A percentile compares a stretch with the other conserved stretches of the same genome.
phyloP scores from a whole-genome alignment of 2,113 vertebrate species.

The Hyaena hyaena region DNA sequence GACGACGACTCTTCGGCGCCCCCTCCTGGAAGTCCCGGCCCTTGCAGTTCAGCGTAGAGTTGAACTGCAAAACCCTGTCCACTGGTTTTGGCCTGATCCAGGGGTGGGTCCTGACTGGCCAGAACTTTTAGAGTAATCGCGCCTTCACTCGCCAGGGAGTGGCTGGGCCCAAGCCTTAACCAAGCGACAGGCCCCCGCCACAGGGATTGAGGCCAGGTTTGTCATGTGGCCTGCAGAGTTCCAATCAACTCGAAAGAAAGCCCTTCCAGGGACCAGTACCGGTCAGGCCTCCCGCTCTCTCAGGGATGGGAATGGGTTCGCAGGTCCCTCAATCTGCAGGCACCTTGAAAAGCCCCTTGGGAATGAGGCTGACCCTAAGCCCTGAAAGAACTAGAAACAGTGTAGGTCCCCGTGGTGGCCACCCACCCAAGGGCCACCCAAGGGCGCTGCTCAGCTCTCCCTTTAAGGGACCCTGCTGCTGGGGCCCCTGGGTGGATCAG shows the following conservation, averaged over 20 bases:
- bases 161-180: not conserved
- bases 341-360: not conserved
- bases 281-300: rapidly evolving
- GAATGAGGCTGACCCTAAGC: not conserved
- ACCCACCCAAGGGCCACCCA: not conserved
- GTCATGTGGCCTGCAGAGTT: not conserved
- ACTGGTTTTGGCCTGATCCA: not conserved
- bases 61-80: not conserved
- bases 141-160: not conserved
- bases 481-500: too few relatives aligned
- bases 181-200: not conserved
- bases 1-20: not conserved
- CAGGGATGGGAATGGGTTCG: not conserved
- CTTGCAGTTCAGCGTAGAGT: not conserved
- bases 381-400: not conserved
- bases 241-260: not conserved
- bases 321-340: not conserved
- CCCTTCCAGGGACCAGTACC: too few relatives aligned
- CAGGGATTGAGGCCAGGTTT: not conserved
- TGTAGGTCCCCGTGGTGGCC: not conserved
- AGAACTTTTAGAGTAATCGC: not conserved
- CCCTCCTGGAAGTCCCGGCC: not conserved
- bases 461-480: not conserved
- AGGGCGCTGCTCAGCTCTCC: not conserved
- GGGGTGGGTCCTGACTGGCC: not conserved